A percentile compares a stretch with the other conserved stretches of the same genome.
Evolutionary conservation across 2,888 invertebrate species (phyloP).

Genomic region (Myathropa florea): DNA sequence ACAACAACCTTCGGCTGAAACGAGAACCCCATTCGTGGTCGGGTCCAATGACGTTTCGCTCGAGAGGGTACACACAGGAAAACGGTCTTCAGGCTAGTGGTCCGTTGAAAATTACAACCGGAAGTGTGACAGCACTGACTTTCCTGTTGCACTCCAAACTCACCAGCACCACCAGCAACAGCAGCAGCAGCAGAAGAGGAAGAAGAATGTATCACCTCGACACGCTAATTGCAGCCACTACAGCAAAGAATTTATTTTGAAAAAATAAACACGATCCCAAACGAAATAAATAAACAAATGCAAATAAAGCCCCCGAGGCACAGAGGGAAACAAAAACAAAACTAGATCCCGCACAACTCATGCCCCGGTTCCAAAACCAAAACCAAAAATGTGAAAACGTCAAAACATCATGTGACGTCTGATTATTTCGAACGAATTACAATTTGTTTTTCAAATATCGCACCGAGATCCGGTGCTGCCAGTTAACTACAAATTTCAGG

Average conservation of each 20-base stretch:
- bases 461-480: constrained; percentile 17
- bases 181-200: too few relatives aligned
- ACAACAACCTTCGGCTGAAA: background rate
- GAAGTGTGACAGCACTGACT: background rate
- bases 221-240: too few relatives aligned
- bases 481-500: constrained; percentile 42
- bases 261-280: too few relatives aligned
- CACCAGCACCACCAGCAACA: too few relatives aligned
- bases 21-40: background rate
- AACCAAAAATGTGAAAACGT: background rate
- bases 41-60: background rate
- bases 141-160: too few relatives aligned
- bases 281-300: too few relatives aligned
- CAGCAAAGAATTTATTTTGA: too few relatives aligned
- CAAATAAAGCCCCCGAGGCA: too few relatives aligned
- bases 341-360: background rate
- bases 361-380: too few relatives aligned
- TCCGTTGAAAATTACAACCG: background rate
- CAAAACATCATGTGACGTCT: constrained; percentile 39
- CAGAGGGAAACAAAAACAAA: background rate
- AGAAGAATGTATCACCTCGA: too few relatives aligned
- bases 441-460: constrained; percentile 33
- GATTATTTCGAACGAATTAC: constrained; percentile 17
- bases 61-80: background rate
- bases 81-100: too few relatives aligned